Evolutionary conservation across 2,797 vertebrate genomes (phyloP).

Genomic region (Astyanax mexicanus): DNA sequence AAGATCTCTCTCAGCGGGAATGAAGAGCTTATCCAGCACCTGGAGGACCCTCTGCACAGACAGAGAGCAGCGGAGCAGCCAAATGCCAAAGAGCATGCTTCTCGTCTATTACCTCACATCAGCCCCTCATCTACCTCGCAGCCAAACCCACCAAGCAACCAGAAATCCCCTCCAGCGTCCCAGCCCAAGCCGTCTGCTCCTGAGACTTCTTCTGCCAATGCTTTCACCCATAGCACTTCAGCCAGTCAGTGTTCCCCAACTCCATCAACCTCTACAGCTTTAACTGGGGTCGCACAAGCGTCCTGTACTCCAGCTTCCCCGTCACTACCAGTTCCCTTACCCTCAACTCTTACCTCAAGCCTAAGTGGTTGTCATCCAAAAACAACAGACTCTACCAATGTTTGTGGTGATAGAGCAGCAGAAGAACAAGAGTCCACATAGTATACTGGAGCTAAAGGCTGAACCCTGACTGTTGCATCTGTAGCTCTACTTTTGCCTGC

Average conservation of each 20-base stretch:
- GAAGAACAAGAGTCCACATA: conserved; percentile 47
- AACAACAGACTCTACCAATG: conserved; percentile 87
- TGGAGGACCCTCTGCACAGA: conserved; percentile 90
- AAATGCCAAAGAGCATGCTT: conserved; percentile 99
- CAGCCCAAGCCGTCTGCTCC: conserved; percentile 32
- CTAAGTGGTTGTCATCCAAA: conserved; percentile 88
- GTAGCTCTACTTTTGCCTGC: conserved; percentile 86
- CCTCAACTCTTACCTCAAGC: conserved; percentile 94
- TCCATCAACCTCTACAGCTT: conserved; percentile 72
- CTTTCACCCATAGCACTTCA: conserved; percentile 61
- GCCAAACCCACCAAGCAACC: conserved; percentile 92
- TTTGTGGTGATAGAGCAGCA: conserved; percentile 43
- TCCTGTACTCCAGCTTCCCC: conserved; percentile 55
- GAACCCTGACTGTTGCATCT: conserved; percentile 80
- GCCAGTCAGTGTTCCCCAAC: conserved; percentile 78
- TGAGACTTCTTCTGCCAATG: conserved; percentile 60
- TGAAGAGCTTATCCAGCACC: conserved; percentile 87
- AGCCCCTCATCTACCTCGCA: conserved; percentile 97
- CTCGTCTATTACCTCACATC: conserved; percentile 99
- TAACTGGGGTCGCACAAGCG: conserved; percentile 76
- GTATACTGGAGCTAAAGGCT: conserved; percentile 44
- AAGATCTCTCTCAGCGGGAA: conserved; percentile 87
- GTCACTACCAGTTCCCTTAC: conserved; percentile 68
- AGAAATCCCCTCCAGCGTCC: conserved; percentile 76
- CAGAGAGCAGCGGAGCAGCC: conserved; percentile 91